Evolutionary conservation across 37 sponge, comb jelly and placozoan species (phyloP).

Genomic region (Hexactinellida sp.): DNA sequence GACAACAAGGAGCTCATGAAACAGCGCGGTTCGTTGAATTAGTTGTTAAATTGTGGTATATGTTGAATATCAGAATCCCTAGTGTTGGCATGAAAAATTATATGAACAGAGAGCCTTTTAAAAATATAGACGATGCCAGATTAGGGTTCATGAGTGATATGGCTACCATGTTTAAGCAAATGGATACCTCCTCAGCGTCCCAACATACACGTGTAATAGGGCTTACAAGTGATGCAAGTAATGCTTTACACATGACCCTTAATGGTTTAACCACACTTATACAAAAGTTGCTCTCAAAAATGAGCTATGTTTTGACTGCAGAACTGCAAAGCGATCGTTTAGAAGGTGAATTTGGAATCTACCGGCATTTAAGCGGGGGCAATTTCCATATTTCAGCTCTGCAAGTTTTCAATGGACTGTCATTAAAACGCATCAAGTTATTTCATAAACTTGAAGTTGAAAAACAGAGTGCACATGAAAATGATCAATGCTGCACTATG

Average conservation of each 20-base stretch:
- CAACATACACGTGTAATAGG: not conserved
- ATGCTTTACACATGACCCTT: not conserved
- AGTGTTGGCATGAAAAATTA: constrained; percentile 6
- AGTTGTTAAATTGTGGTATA: constrained; percentile 1
- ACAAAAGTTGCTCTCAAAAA: constrained; percentile 10
- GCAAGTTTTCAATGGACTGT: no score
- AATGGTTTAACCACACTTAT: constrained; percentile 11
- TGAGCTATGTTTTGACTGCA: constrained; percentile 8
- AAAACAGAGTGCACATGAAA: not conserved
- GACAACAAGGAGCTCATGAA: constrained; percentile 12
- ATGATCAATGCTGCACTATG: not conserved
- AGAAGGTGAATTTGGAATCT: not conserved
- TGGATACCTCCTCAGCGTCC: not conserved
- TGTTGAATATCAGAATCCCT: constrained; percentile 12
- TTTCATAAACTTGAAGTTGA: not conserved
- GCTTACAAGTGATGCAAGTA: not conserved
- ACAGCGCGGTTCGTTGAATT: not conserved
- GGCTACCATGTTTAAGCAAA: not conserved
- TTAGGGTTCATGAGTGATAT: not conserved
- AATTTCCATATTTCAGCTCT: no score
- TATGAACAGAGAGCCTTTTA: constrained; percentile 8
- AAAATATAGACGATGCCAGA: constrained; percentile 5
- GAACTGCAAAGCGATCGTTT: constrained; percentile 15
- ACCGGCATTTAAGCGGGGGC: not conserved
- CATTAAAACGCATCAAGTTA: not conserved